Evolutionary conservation across 2,113 vertebrate species (phyloP).

Genomic region (Colaptes auratus): DNA sequence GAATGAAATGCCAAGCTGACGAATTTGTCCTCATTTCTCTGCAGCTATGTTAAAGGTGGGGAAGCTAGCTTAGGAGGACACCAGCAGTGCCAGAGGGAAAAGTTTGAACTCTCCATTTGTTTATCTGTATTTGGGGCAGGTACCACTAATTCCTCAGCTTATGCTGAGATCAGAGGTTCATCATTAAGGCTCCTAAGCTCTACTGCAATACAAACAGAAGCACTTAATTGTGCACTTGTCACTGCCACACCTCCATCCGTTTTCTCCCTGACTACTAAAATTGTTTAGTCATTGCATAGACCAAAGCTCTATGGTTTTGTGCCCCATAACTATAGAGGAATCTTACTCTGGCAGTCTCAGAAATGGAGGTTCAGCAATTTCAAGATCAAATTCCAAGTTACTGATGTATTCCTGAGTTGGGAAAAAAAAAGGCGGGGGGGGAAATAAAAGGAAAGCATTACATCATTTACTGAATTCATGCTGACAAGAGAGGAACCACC

Average conservation of each 20-base stretch:
- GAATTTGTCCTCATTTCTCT: background rate
- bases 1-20: constrained; percentile 40
- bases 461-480: constrained; percentile 76
- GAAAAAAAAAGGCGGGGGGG: constrained; percentile 29
- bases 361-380: background rate
- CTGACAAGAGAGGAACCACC: constrained; percentile 72
- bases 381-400: constrained; percentile 12
- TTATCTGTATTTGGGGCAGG: background rate
- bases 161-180: background rate
- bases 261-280: background rate
- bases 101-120: background rate
- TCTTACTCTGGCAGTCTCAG: background rate
- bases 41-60: background rate
- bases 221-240: background rate
- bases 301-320: background rate
- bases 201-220: background rate
- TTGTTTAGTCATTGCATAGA: background rate
- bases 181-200: background rate
- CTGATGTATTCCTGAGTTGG: constrained; percentile 70
- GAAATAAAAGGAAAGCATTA: constrained; percentile 59
- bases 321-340: background rate
- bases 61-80: background rate
- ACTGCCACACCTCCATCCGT: background rate
- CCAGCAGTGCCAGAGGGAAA: background rate
- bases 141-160: background rate